Conservation (phyloP, 2,888 invertebrate species). For the Hirtodrosophila alboralis region DNA sequence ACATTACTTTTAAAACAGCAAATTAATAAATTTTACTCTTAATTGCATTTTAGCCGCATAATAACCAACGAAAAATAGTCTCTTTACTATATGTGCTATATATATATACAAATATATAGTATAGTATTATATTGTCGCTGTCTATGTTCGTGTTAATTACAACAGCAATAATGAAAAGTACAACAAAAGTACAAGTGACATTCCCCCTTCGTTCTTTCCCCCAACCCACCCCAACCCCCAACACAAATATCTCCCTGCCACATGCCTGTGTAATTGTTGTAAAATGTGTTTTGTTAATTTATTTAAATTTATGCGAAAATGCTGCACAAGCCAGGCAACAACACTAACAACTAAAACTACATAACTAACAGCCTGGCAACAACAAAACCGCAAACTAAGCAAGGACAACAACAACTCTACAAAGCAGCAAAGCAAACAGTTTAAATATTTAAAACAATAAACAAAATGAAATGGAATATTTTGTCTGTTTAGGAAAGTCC, state of each 20-base stretch:
- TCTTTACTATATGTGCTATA: constrained; percentile 2
- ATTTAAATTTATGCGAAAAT: constrained; percentile 74
- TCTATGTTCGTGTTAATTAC: constrained; percentile 63
- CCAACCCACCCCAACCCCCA: background rate
- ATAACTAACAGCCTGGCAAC: constrained; percentile 46
- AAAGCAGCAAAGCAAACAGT: constrained; percentile 48
- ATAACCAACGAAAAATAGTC: too few relatives aligned
- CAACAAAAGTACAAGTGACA: constrained; percentile 57
- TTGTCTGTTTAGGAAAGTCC: constrained; percentile 12
- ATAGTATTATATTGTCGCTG: constrained; percentile 26
- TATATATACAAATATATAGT: background rate
- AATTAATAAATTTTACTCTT: constrained; percentile 73
- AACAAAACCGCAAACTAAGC: constrained; percentile 51
- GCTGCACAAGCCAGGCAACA: constrained; percentile 38
- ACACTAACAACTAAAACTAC: constrained; percentile 16
- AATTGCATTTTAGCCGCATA: constrained; percentile 60
- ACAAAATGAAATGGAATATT: constrained; percentile 65
- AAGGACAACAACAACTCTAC: constrained; percentile 15
- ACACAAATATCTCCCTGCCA: constrained; percentile 10
- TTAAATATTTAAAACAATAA: constrained; percentile 65
- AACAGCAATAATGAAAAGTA: constrained; percentile 59
- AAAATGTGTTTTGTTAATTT: constrained; percentile 75
- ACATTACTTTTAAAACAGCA: constrained; percentile 39
- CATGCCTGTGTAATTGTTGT: constrained; percentile 64
- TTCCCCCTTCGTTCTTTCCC: too few relatives aligned